Base-by-base conservation (phyloP, 2,113 vertebrate species). In the Ahaetulla prasina region DNA sequence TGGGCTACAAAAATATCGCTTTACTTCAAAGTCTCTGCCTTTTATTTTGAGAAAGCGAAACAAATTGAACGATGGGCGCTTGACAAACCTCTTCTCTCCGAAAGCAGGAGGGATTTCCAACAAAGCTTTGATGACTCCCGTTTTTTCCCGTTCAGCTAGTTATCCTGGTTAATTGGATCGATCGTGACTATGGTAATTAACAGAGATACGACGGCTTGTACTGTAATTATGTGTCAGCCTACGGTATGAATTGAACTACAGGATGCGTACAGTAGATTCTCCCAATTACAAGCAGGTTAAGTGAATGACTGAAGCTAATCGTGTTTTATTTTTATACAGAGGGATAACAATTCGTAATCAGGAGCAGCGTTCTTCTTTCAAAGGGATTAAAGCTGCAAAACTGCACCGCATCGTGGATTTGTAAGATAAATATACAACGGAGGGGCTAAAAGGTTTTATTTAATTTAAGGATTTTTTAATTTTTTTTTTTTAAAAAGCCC, bases 171-270 rank as follows among this genome's bases (percentile, higher is more conserved):
- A 98, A 98, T 97, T 97, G 98, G 97, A 98, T 97, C 96, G 90
- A 97, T 96, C 96, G 97, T 94, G 97, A 98, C 98, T 98, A 96
- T 96, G 97, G 96, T 97, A 98, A 98, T 98, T 98, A 98, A 95
- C 92, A 95, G 94, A 96, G 96, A 97, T 96, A 97, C 98, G 98
- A 98, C 96, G 97, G 96, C 95, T 96, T 96, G 95, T 96, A 95
- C 95, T 96, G 96, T 98, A 98, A 98, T 98, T 98, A 98, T 93
- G 96, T 95, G 97, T 98, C 97, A 97, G 96, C 97, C 95, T 95
- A 95, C 92, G 93, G 8, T 25, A 92, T 95, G 95, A 97, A 95
- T 96, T 90, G 94, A 94, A 95, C 97, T 96, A 96, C 93, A 95
- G 96, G 97, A 98, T 90, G 96, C 90, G 95, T 92, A 94, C 89